A percentile compares a stretch with the other conserved stretches of the same genome.
Evolutionary conservation across 1,140 invertebrate species (phyloP).

Genomic region (Drosophila chauvacae): DNA sequence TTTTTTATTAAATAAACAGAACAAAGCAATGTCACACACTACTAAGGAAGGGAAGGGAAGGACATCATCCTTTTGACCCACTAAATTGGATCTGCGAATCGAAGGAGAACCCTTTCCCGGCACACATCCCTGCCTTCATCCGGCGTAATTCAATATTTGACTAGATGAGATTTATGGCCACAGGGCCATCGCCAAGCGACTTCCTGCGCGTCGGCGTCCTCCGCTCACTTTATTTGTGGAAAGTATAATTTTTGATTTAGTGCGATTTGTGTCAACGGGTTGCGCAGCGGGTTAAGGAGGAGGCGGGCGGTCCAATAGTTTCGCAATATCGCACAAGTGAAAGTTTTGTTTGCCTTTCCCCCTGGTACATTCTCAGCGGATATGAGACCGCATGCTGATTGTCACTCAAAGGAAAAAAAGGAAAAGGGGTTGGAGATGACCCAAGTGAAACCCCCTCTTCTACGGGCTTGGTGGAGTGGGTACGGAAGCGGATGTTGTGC

Average conservation of each 20-base stretch:
- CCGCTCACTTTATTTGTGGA: conserved; percentile 68
- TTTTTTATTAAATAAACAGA: conserved; percentile 80
- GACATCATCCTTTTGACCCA: conserved; percentile 72
- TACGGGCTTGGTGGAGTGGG: background rate
- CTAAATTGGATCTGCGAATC: conserved; percentile 69
- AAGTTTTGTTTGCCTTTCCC: conserved; percentile 69
- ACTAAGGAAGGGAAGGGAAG: conserved; percentile 6
- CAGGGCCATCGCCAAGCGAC: conserved; percentile 55
- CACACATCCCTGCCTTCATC: conserved; percentile 31
- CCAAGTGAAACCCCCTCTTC: background rate
- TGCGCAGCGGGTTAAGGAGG: conserved; percentile 42
- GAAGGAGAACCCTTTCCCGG: conserved; percentile 48
- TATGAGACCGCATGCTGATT: conserved; percentile 82
- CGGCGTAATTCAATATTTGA: conserved; percentile 84
- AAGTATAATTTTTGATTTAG: conserved; percentile 83
- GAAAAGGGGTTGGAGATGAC: conserved; percentile 15
- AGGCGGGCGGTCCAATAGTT: conserved; percentile 62
- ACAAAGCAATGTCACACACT: conserved; percentile 73
- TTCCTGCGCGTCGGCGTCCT: conserved; percentile 44
- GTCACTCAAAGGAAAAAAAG: conserved; percentile 45
- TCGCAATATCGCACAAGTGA: conserved; percentile 67
- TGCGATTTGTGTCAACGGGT: conserved; percentile 77
- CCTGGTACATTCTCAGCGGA: conserved; percentile 37
- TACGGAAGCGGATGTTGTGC: conserved; percentile 47
- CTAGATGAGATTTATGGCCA: conserved; percentile 83